Percentiles rank a stretch among this genome's conserved stretches.
Conservation (phyloP, 2,797 vertebrate genomes). For the Pipistrellus kuhlii region DNA sequence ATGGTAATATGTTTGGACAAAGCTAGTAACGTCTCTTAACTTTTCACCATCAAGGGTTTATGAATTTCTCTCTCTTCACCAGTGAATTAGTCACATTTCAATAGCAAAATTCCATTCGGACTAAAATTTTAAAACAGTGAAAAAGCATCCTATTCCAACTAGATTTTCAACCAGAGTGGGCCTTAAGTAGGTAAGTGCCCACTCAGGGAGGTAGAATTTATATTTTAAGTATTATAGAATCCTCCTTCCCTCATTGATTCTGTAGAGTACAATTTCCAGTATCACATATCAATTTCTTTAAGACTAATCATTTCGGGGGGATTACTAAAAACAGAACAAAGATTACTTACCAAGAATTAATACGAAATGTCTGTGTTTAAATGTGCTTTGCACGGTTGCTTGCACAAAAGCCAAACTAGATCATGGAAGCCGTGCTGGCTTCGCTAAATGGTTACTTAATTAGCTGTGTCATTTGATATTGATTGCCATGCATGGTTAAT, state of each 20-base stretch:
- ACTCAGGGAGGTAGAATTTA: neutral
- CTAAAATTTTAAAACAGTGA: constrained; percentile 14
- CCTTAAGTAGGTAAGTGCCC: neutral
- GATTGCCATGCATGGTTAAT: constrained; percentile 63
- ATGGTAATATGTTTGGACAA: neutral
- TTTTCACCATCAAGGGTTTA: neutral
- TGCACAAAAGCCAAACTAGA: constrained; percentile 70
- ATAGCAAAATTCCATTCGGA: constrained; percentile 3
- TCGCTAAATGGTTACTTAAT: constrained; percentile 73
- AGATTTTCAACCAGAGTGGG: neutral
- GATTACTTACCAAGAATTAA: neutral
- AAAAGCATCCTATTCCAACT: constrained; percentile 25
- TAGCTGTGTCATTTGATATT: constrained; percentile 69
- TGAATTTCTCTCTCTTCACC: constrained; percentile 38
- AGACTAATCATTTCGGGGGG: neutral
- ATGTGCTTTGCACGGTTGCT: constrained; percentile 31
- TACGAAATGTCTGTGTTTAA: neutral
- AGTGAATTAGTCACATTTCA: neutral
- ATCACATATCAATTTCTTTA: neutral
- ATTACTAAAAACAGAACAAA: neutral
- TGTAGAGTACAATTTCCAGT: neutral
- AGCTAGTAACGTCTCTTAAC: neutral
- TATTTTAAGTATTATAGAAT: constrained; percentile 32
- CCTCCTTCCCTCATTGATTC: neutral
- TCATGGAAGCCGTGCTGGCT: constrained; percentile 66